Base-by-base conservation (phyloP, 2,888 invertebrate species). In the Formica aserva region DNA sequence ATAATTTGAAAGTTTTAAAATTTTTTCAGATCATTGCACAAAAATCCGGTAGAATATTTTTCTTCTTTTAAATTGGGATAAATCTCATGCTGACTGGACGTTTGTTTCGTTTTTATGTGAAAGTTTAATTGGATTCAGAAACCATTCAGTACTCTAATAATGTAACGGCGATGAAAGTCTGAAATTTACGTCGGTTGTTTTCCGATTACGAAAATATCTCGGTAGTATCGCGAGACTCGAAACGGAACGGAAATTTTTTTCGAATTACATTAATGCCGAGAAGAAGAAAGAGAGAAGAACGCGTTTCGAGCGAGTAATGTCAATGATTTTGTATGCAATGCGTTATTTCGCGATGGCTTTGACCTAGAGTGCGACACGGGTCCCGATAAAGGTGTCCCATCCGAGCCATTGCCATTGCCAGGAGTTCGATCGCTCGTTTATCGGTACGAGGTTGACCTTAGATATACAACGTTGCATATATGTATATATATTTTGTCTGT, bases 391-490 rank as follows among this genome's bases (percentile, higher is more conserved):
- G 69, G 63, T 66, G 75, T 76, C 83, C 62, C 69, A 63, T 52
- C 48, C 82, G 84, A 87, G 86, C 72, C 83, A 86, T 52, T 69
- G 85, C 74, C 82, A 84, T 82, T 69, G 35, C 35, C 35, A 84
- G 76, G 78, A 77, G 60, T 62, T 82, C 82, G 67, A 65, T 84
- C 72, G 69, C 66, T 72, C 55, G 55, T 86, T 89, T 86, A 87
- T 90, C 90, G 78, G 83, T 87, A 67, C 41, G 74, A 83, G 82
- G 66, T 82, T 90, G 90, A 90, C 90, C 90, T 90, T 83, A 87
- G 89, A 90, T 89, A 90, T 89, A 88, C 74, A 78, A 66, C 9
- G 48, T 66, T 65, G 22, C 38, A 63, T 48, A 13, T 62, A 18
- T 81, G 76, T 80, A 35, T 35, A 35, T 86, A 26, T 45, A n/a